A percentile compares a stretch with the other conserved stretches of the same genome.
These are phyloP conservation scores for Acrocyrtus sp. DNA, from an alignment of 2,888 invertebrate genomes.

Conservation along the genomic window DNA sequence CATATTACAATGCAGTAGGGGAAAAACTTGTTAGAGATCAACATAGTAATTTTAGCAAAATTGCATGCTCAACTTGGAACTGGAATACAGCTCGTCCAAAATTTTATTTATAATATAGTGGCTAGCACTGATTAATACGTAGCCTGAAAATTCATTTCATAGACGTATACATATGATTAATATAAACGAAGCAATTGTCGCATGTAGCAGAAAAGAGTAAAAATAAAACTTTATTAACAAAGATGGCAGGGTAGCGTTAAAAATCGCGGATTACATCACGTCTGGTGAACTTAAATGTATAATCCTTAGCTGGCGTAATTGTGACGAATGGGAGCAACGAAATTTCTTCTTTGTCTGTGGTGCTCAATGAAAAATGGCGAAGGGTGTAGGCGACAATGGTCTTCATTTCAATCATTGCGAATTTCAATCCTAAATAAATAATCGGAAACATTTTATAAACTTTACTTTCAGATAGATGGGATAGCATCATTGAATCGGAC, in stretches of 20 bases:
- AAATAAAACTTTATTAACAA: neutral
- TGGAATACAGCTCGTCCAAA: no score
- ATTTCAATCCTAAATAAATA: conserved; percentile 5
- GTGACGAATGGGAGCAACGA: conserved; percentile 1
- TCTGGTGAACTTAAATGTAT: conserved; percentile 6
- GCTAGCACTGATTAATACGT: no score
- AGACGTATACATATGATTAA: no score
- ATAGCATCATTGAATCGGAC: no score
- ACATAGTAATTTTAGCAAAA: no score
- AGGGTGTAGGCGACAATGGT: conserved; percentile 13
- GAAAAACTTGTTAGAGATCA: no score
- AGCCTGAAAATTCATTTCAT: no score
- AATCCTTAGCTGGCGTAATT: conserved; percentile 16
- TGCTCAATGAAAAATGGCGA: neutral
- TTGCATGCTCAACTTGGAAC: no score
- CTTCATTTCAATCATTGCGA: conserved; percentile 26
- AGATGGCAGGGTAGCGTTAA: neutral
- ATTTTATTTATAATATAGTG: no score
- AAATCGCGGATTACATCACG: neutral
- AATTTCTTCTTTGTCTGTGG: conserved; percentile 12
- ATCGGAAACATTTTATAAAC: neutral
- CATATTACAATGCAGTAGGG: no score
- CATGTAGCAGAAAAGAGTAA: neutral
- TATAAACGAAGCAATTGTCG: no score
- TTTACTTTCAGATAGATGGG: no score